Evolutionary conservation across 2,797 vertebrate genomes (phyloP), one percentile per base, ranked within the genome.

Genomic region (Halcyon badia): DNA sequence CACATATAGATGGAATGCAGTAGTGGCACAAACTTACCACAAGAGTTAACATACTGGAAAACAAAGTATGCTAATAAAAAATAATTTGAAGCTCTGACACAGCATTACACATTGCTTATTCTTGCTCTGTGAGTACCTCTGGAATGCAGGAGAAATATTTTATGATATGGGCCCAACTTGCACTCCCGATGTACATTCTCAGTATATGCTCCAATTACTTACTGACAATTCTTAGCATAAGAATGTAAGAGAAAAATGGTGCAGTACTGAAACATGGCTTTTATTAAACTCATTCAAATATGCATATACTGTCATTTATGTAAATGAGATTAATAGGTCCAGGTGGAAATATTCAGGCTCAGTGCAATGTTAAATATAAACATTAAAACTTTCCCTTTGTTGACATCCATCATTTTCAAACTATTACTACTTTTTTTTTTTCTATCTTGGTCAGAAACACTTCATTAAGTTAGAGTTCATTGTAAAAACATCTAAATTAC

Each of bases 381-480:
- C 33, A 77, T 68, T 64, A 94, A 89, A 83, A 84, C 39, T 51
- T 73, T 90, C 11, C 71, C 14, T 93, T 84, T 84, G 30, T 75
- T 88, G 68, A 72, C 64, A 90, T 77, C 28, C n/a, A 71, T 94
- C 19, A 77, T 82, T 80, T 96, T 93, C 60, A 88, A 49, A 71
- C 7, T n/a, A 60, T 9, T 66, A 8, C 1, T 46, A 5, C 3
- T 26, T 62, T 46, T 14, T 57, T 39, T 76, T 89, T 70, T 83
- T 16, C 37, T 9, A 71, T 65, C 17, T 22, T 80, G 30, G 21
- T 83, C 52, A 65, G 49, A 90, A 94, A 68, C 18, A 84, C 28
- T 90, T 90, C 56, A 85, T 84, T 93, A 88, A 84, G 7, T 21
- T 87, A 70, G 7, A 86, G n/a, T 64, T 78, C 16, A 83, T 73